phyloP scores from a whole-genome alignment of 30 jellyfish, hydroid and myxozoan genomes.

The Clytia hemisphaerica region DNA sequence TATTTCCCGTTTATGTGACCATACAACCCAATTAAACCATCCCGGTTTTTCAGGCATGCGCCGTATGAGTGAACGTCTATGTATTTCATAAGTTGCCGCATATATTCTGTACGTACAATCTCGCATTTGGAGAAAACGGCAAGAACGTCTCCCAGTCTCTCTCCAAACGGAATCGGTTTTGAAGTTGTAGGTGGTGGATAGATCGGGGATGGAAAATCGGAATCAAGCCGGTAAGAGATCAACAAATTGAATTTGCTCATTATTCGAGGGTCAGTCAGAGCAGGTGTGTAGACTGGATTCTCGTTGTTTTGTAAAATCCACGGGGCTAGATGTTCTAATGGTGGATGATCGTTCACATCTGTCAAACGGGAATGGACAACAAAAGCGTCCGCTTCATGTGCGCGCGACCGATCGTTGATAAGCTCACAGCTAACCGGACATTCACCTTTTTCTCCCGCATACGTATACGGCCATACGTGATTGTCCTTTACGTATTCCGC shows the following conservation, averaged over 20 bases:
- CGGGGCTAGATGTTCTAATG: conserved; percentile 85
- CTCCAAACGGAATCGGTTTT: conserved; percentile 71
- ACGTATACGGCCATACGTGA: conserved; percentile 96
- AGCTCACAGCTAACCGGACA: conserved; percentile 93
- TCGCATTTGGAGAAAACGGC: conserved; percentile 98
- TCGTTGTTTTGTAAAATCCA: conserved; percentile 97
- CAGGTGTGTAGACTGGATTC: conserved; percentile 98
- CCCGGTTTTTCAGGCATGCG: conserved; percentile 85
- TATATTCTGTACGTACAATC: conserved; percentile 92
- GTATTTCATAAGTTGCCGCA: conserved; percentile 93
- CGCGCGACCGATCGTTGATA: conserved; percentile 79
- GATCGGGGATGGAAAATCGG: conserved; percentile 98
- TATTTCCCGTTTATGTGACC: conserved; percentile 94
- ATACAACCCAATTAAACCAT: conserved; percentile 88
- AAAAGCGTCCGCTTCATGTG: conserved; percentile 91
- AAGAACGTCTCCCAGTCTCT: conserved; percentile 82
- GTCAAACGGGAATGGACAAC: conserved; percentile 93
- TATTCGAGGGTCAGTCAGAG: conserved; percentile 72
- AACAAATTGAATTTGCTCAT: conserved; percentile 88
- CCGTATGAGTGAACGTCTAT: conserved; percentile 94
- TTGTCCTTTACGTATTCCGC: conserved; percentile 69
- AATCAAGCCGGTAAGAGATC: conserved; percentile 80
- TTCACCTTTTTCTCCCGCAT: conserved; percentile 86
- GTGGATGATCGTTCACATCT: conserved; percentile 97
- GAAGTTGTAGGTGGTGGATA: conserved; percentile 89